Evolutionary conservation across 1,140 invertebrate genomes (phyloP).

Genomic region (Atta texana): DNA sequence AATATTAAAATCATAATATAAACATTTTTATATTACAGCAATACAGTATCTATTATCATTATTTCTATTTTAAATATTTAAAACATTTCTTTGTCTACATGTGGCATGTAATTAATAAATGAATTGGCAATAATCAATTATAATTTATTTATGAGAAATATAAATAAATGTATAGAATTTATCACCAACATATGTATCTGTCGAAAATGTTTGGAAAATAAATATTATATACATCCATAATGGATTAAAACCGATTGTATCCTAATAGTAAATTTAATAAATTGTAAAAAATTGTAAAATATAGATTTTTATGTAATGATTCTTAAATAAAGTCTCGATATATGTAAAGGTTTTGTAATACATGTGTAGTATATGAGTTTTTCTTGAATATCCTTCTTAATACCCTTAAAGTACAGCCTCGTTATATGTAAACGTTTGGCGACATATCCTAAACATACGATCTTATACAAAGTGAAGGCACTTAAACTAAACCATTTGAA

Average conservation of each 20-base stretch:
- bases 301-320: not conserved
- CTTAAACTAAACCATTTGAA: no score
- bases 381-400: not conserved
- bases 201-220: conserved; percentile 8
- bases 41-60: not conserved
- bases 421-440: no score
- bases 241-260: not conserved
- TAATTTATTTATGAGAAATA: conserved; percentile 3
- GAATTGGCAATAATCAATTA: not conserved
- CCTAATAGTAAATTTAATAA: not conserved
- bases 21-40: not conserved
- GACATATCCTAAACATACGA: no score
- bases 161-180: not conserved
- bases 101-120: conserved; percentile 6
- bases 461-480: no score
- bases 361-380: not conserved
- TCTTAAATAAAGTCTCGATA: not conserved
- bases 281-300: not conserved
- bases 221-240: not conserved
- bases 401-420: no score
- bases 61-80: conserved; percentile 10
- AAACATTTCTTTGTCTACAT: not conserved
- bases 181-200: not conserved
- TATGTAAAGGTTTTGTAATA: not conserved
- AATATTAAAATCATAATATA: conserved; percentile 15